Evolutionary conservation across 2,113 vertebrate species (phyloP).

Genomic region (Suncus etruscus): DNA sequence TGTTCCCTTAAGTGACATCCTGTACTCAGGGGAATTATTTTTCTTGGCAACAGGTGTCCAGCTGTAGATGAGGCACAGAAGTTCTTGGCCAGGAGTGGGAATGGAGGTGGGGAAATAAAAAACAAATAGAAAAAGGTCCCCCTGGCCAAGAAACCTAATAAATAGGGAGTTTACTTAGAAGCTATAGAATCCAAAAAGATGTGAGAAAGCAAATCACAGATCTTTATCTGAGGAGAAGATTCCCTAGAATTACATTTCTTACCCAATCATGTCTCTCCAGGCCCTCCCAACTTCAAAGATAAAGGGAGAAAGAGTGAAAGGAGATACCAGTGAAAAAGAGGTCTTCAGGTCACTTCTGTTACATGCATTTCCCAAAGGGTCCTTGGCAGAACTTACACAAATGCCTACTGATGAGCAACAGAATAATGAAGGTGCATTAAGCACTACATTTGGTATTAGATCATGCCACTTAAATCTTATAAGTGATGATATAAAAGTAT

Average conservation of each 20-base stretch:
- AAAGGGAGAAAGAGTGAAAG: not conserved
- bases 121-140: slow-evolving; percentile 53
- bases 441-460: no score
- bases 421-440: not conserved
- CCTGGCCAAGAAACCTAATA: slow-evolving; percentile 13
- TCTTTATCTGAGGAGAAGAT: slow-evolving; percentile 5
- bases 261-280: not conserved
- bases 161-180: not conserved
- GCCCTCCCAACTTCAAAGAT: not conserved
- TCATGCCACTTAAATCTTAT: not conserved
- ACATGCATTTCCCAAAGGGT: not conserved
- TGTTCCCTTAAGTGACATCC: slow-evolving; percentile 69
- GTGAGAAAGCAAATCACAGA: not conserved
- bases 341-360: not conserved
- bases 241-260: not conserved
- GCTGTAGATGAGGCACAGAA: slow-evolving; percentile 69
- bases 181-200: not conserved
- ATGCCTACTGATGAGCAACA: not conserved
- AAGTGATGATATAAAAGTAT: not conserved
- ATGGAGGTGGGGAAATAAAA: slow-evolving; percentile 65
- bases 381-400: no score
- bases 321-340: not conserved
- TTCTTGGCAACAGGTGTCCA: slow-evolving; percentile 76
- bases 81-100: slow-evolving; percentile 60
- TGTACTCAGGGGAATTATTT: slow-evolving; percentile 72